Base-by-base conservation (phyloP, 2,888 invertebrate species). In the Nematopogon swammerdamellus region DNA sequence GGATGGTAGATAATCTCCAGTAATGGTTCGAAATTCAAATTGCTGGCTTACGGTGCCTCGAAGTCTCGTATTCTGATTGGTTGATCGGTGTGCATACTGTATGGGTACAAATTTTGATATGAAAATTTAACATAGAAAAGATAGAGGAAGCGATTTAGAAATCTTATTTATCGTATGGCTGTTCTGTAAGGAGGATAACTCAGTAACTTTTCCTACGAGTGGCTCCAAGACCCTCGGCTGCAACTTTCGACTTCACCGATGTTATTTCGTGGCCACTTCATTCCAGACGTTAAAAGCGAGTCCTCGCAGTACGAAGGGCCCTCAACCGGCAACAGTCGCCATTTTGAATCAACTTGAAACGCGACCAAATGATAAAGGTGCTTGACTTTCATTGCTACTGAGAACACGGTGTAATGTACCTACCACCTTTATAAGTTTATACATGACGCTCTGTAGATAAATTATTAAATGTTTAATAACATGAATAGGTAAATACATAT, bases 1-100 rank as follows among this genome's bases (percentile, higher is more conserved):
- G 25, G 17, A 46, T 25, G 17, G 17, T 19, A 3, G 19, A 2
- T 19, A 46, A 20, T 19, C 29, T 44, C n/a, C 2, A 2, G 62
- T 63, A 60, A 44, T 6, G 36, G 20, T 46, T 46, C 16, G 20
- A 19, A 20, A 46, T 20, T 19, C 11, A 36, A 36, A 36, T 36
- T 36, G 36, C 36, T 36, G 36, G 36, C 36, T 36, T 14, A 36
- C 36, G 36, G n/a, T 36, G 25, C 25, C 8, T 25, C 25, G 8
- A 25, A 8, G 36, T 14, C 8, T 36, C 3, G 14, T 3, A 36
- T 14, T 36, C 36, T 8, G 36, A 36, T 36, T 36, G 36, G 36
- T 36, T 36, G 36, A 8, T 36, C 25, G 36, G 36, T 36, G 36
- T 14, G 36, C 36, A 14, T n/a, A n/a, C n/a, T n/a, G n/a, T n/a